Evolutionary conservation across 2,888 invertebrate species (phyloP), one percentile per base, ranked within the genome.

Genomic region (Xiphydria camelus): DNA sequence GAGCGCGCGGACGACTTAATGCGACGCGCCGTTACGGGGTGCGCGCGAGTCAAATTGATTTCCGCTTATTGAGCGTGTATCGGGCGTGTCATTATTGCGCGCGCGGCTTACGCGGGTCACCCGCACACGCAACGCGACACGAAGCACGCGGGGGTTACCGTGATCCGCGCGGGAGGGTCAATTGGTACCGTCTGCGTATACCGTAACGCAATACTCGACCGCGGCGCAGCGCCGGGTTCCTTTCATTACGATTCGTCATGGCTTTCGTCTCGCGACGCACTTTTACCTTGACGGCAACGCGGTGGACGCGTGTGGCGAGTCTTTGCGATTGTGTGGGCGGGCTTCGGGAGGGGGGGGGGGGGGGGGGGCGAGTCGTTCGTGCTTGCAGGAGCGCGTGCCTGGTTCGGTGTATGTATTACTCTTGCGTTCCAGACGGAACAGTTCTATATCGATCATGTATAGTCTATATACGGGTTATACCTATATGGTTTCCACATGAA

Each of bases 181-280:
- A 66, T 64, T 52, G 61, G 59, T 59, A 57, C 44, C 53, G 53
- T 55, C 51, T 55, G 29, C 55, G 56, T 53, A 47, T 37, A 54
- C 50, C 55, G 60, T 58, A 61, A 62, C 51, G 55, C 52, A 57
- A 59, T 55, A 55, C 55, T 49, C 48, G 47, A 47, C 61, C 49
- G 45, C 53, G 49, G 45, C 53, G 49, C 56, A 57, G 51, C 55
- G 56, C 47, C 55, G 37, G 52, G 34, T 61, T 57, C 57, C 61
- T 64, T 66, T 67, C 67, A 61, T 68, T 59, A 60, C 62, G 59
- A 68, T 69, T 68, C 65, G 68, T 58, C 58, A 59, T 49, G 66
- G 58, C 61, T 67, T 64, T 68, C 66, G 63, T 68, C 64, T 56
- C 49, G 20, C 26, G 51, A 51, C 51, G 58, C 50, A 49, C 45